These are phyloP conservation scores for Pelodytes ibericus DNA, from an alignment of 2,797 vertebrate species.

Conservation along the genomic window DNA sequence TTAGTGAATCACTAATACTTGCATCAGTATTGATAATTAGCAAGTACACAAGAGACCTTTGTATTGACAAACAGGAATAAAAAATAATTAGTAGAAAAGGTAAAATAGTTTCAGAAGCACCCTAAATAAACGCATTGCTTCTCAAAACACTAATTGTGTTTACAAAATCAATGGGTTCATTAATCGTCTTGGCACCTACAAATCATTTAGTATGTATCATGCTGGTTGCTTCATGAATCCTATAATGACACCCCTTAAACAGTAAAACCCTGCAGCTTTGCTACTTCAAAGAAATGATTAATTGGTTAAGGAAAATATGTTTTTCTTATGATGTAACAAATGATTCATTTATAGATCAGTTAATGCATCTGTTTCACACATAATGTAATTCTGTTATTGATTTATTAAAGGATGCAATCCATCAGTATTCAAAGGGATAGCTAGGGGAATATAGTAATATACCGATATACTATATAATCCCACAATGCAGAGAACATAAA, in stretches of 20 bases:
- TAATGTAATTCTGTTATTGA: slow-evolving; percentile 56
- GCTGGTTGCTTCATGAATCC: slow-evolving; percentile 5
- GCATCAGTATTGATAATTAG: too few relatives aligned
- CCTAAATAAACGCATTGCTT: too few relatives aligned
- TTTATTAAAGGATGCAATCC: slow-evolving; percentile 55
- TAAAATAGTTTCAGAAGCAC: too few relatives aligned
- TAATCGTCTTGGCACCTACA: slow-evolving; percentile 39
- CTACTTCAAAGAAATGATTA: slow-evolving; percentile 58
- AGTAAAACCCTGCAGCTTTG: slow-evolving; percentile 55
- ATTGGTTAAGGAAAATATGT: slow-evolving; percentile 57
- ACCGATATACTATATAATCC: slow-evolving; percentile 54
- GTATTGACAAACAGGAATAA: too few relatives aligned
- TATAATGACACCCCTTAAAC: slow-evolving; percentile 25
- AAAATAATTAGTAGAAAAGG: too few relatives aligned
- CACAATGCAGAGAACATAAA: slow-evolving; percentile 44
- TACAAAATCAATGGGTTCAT: slow-evolving; percentile 37
- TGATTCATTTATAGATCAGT: slow-evolving; percentile 61
- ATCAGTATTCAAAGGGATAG: slow-evolving; percentile 63
- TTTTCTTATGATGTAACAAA: slow-evolving; percentile 61
- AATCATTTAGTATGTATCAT: slow-evolving; percentile 31
- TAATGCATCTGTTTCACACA: slow-evolving; percentile 59
- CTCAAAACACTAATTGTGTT: slow-evolving; percentile 19
- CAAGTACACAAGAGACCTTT: too few relatives aligned
- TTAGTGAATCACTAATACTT: too few relatives aligned
- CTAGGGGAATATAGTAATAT: slow-evolving; percentile 46